A percentile compares a stretch with the other conserved stretches of the same genome.
phyloP scores from a whole-genome alignment of 2,113 vertebrate genomes.

The Hiodon alosoides region DNA sequence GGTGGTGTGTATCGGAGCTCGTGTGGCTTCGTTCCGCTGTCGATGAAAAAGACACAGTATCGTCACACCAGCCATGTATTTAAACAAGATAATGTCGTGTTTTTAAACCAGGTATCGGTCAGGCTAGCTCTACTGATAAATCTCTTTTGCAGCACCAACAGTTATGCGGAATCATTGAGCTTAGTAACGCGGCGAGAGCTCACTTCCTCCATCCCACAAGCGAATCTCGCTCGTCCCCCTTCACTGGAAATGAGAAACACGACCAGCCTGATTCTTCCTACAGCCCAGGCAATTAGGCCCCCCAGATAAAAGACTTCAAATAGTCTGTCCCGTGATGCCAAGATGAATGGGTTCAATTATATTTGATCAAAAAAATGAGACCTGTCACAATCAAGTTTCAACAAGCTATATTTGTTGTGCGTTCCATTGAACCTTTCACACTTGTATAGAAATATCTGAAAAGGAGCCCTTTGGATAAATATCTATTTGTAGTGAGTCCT shows the following conservation, averaged over 20 bases:
- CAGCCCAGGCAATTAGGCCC: not conserved
- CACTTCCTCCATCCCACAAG: not conserved
- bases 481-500: no score
- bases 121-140: not conserved
- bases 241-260: not conserved
- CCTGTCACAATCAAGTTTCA: no score
- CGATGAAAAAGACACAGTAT: no score
- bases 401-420: no score
- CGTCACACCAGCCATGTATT: not conserved
- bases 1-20: no score
- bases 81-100: not conserved
- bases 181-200: not conserved
- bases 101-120: not conserved
- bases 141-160: not conserved
- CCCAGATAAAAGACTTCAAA: not conserved
- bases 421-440: no score
- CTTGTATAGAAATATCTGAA: no score
- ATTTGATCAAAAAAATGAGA: no score
- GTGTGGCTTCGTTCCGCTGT: no score
- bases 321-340: no score
- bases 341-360: no score
- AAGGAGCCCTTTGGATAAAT: no score
- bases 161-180: constrained; percentile 9
- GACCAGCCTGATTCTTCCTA: not conserved
- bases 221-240: constrained; percentile 4